Percentiles rank a stretch among this genome's conserved stretches.
These are phyloP conservation scores for Eupeodes corollae DNA, from an alignment of 1,140 invertebrate species.

Conservation along the genomic window DNA sequence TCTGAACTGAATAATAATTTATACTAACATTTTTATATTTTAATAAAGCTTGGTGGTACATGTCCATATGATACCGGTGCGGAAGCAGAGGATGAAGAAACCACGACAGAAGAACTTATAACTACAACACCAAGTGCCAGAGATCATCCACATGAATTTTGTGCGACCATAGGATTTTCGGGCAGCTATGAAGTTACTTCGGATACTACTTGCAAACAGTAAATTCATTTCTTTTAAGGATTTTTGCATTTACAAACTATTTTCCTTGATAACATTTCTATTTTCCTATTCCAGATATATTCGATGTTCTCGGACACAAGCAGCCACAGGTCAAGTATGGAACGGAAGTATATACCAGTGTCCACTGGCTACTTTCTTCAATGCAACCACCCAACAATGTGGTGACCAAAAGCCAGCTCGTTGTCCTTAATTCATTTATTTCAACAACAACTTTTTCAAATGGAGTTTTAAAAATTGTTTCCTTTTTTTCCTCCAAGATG, in stretches of 20 bases:
- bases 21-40: neutral
- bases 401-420: conserved; percentile 11
- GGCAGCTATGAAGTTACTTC: conserved; percentile 16
- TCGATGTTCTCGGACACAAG: conserved; percentile 13
- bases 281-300: conserved; percentile 13
- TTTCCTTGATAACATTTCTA: neutral
- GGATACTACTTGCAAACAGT: conserved; percentile 21
- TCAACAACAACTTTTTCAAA: too few relatives aligned
- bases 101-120: too few relatives aligned
- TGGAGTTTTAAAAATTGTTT: too few relatives aligned
- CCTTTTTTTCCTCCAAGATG: too few relatives aligned
- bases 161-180: conserved; percentile 9
- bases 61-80: conserved; percentile 18
- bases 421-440: conserved; percentile 8
- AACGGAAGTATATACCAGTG: conserved; percentile 19
- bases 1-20: neutral
- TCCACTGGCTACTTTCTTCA: conserved; percentile 15
- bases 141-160: conserved; percentile 14
- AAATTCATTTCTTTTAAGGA: neutral
- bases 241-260: neutral
- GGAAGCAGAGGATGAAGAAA: too few relatives aligned
- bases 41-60: conserved; percentile 11
- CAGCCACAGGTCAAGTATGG: conserved; percentile 19
- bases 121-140: conserved; percentile 1
- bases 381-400: conserved; percentile 6